phyloP scores from a whole-genome alignment of 2,113 vertebrate genomes.

The Rhinoptilus africanus region DNA sequence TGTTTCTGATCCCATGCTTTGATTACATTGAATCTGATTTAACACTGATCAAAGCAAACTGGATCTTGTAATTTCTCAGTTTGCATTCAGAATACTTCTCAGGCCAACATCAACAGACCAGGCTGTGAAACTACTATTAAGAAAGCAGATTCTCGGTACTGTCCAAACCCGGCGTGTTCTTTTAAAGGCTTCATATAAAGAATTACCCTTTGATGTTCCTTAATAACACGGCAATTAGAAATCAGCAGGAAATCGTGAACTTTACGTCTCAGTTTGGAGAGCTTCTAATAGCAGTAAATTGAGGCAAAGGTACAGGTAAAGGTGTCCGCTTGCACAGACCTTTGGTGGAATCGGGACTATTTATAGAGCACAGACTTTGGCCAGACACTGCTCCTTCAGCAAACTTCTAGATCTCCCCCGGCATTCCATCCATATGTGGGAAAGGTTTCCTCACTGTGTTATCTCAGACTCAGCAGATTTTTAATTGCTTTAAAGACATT shows the following conservation, averaged over 20 bases:
- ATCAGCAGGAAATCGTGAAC: not conserved
- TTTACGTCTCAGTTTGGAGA: not conserved
- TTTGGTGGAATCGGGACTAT: not conserved
- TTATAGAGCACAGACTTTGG: not conserved
- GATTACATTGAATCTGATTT: not conserved
- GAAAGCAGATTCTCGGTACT: not conserved
- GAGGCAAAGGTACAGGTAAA: not conserved
- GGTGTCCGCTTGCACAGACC: not conserved
- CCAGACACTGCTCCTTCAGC: not conserved
- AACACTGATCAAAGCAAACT: not conserved
- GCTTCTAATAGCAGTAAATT: not conserved
- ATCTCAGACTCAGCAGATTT: not conserved
- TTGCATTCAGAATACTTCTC: not conserved
- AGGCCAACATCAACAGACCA: not conserved
- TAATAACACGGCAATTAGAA: not conserved
- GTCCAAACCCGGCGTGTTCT: no score
- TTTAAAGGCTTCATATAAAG: not conserved
- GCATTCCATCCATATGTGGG: not conserved
- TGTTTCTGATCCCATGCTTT: not conserved
- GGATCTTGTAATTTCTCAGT: not conserved
- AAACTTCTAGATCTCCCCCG: not conserved
- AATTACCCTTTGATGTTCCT: not conserved
- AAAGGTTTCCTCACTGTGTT: not conserved
- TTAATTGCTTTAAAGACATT: not conserved
- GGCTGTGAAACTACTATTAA: not conserved